These are phyloP conservation scores for Lepidurus arcticus DNA, from an alignment of 1,140 invertebrate species.

Conservation along the genomic window DNA sequence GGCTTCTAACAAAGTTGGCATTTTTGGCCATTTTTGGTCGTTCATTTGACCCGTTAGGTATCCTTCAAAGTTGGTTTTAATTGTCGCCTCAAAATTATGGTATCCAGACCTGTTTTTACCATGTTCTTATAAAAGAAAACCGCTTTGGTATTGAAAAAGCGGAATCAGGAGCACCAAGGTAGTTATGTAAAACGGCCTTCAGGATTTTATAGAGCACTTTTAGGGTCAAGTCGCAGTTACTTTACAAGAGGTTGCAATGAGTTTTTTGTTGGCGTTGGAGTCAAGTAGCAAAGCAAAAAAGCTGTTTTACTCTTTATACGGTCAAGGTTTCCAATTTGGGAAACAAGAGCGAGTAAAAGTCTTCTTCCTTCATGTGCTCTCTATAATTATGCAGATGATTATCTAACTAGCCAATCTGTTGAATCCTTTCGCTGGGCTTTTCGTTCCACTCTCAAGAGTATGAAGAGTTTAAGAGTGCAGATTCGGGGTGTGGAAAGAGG, in stretches of 20 bases:
- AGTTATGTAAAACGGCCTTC: too few species aligned
- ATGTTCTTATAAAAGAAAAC: too few species aligned
- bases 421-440: not conserved
- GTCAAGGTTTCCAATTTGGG: not conserved
- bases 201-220: too few species aligned
- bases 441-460: not conserved
- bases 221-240: too few species aligned
- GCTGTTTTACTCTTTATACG: not conserved
- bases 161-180: too few species aligned
- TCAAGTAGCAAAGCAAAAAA: not conserved
- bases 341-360: not conserved
- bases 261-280: too few species aligned
- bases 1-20: not conserved
- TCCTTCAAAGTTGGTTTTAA: not conserved
- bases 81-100: not conserved
- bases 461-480: not conserved
- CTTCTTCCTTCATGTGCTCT: not conserved
- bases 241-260: too few species aligned
- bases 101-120: too few species aligned
- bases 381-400: not conserved
- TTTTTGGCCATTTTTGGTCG: not conserved
- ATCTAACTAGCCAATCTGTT: not conserved
- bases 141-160: too few species aligned
- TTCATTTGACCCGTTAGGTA: not conserved
- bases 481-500: too few species aligned